A percentile compares a stretch with the other conserved stretches of the same genome.
Evolutionary conservation across 1,140 invertebrate genomes (phyloP).

Genomic region (Zaprionus ghesquierei): DNA sequence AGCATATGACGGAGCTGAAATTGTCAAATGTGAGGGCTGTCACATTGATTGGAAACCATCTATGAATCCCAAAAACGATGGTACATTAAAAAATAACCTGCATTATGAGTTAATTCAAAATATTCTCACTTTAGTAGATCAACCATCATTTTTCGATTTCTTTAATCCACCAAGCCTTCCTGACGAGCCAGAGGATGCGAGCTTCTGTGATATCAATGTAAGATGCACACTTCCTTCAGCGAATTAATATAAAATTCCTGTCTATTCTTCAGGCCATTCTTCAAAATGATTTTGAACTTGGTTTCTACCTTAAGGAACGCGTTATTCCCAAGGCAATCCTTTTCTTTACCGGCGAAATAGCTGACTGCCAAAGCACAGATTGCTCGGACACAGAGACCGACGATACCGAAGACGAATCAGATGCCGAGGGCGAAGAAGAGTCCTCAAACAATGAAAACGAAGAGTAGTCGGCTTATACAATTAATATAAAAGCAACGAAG

Average conservation of each 20-base stretch:
- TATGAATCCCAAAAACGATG: slow-evolving; percentile 93
- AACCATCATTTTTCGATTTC: slow-evolving; percentile 94
- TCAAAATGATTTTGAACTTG: slow-evolving; percentile 94
- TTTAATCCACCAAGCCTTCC: slow-evolving; percentile 89
- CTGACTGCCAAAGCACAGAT: slow-evolving; percentile 84
- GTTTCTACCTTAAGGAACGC: slow-evolving; percentile 93
- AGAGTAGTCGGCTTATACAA: slow-evolving; percentile 16
- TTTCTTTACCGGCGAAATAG: slow-evolving; percentile 91
- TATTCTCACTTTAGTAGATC: not conserved
- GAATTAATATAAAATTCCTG: not conserved
- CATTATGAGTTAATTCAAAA: slow-evolving; percentile 64
- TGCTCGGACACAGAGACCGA: slow-evolving; percentile 85
- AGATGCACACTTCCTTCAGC: slow-evolving; percentile 4
- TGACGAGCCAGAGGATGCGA: slow-evolving; percentile 51
- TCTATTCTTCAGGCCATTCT: slow-evolving; percentile 54
- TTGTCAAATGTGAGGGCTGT: slow-evolving; percentile 91
- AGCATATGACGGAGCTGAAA: slow-evolving; percentile 96
- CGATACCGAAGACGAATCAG: slow-evolving; percentile 86
- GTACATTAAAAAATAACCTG: slow-evolving; percentile 84
- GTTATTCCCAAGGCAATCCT: slow-evolving; percentile 93
- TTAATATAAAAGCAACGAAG: not conserved
- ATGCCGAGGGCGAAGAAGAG: slow-evolving; percentile 57
- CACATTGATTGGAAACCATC: slow-evolving; percentile 84
- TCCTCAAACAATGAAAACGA: slow-evolving; percentile 52
- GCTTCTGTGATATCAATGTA: slow-evolving; percentile 73